Evolutionary conservation across 2,797 vertebrate species (phyloP), one percentile per base, ranked within the genome.

Genomic region (Graptemys geographica): DNA sequence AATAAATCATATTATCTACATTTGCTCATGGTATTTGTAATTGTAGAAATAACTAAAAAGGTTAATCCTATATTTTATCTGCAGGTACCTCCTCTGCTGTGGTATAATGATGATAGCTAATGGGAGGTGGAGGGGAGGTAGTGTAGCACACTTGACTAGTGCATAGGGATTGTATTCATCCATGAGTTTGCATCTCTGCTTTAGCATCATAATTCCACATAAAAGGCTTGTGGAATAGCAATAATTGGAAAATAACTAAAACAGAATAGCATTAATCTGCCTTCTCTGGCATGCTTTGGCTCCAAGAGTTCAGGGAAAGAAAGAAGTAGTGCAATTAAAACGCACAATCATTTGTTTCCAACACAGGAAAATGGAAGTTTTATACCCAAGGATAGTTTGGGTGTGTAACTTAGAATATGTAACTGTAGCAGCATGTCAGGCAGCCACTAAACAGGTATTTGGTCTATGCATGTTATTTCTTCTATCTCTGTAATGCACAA

Each of bases 21-120:
- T 44, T 44, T 44, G 44, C 44, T 44, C 44, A 44, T 44, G 44
- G 44, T 44, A 44, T 44, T 44, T 44, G 44, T 44, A 44, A 44
- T 41, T 89, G 74, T 92, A n/a, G 74, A 44, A 44, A 80, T 91
- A 94, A 91, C 37, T 37, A 86, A 69, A 93, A 92, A 94, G 90
- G 82, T 94, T 97, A 97, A 97, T 90, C 82, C 82, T 47, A 59
- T 87, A 13, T 85, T 91, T 95, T 96, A 96, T 93, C 80, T 92
- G 91, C 84, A 84, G 65, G 59, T 96, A 28, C 52, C 86, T 65
- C 53, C 74, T 81, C 79, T 31, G 82, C 31, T 28, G 27, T 86
- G 33, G 59, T 81, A 90, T 91, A 94, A 96, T 96, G 83, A 83
- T 95, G 47, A 86, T 47, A 37, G 83, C 79, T 96, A 95, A 93